These are phyloP conservation scores for Brachionichthys hirsutus DNA, from an alignment of 2,113 vertebrate genomes.

Conservation along the genomic window DNA sequence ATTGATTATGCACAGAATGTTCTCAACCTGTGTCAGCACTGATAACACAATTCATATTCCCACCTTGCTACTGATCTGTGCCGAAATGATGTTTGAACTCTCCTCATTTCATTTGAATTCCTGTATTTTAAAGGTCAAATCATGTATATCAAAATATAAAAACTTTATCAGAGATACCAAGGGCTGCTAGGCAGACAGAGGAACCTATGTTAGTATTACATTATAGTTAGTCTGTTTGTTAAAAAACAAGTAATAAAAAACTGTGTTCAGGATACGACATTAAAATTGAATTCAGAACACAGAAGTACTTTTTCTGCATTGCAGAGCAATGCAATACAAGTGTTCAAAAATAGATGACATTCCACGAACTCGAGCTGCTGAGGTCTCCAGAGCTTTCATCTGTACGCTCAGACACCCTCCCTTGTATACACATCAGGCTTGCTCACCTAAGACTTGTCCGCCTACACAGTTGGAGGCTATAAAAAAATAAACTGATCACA, in stretches of 20 bases:
- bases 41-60: constrained; percentile 58
- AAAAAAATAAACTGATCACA: constrained; percentile 31
- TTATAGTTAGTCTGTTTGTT: constrained; percentile 2
- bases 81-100: constrained; percentile 51
- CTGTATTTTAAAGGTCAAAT: constrained; percentile 61
- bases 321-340: background rate
- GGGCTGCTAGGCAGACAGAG: background rate
- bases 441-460: constrained; percentile 32
- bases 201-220: constrained; percentile 2
- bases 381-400: constrained; percentile 17
- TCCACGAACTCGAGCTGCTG: constrained; percentile 23
- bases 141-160: constrained; percentile 56
- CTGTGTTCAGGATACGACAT: background rate
- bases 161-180: constrained; percentile 17
- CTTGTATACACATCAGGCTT: constrained; percentile 7
- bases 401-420: constrained; percentile 2
- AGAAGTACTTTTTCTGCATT: background rate
- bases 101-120: background rate
- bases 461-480: constrained; percentile 37
- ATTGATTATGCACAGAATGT: constrained; percentile 38
- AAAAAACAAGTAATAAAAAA: no score
- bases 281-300: background rate
- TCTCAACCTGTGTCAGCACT: constrained; percentile 55
- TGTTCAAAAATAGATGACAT: constrained; percentile 32
- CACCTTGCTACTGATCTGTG: constrained; percentile 50